phyloP scores from a whole-genome alignment of 1,140 invertebrate genomes.

The Aphelenchoides fujianensis region DNA sequence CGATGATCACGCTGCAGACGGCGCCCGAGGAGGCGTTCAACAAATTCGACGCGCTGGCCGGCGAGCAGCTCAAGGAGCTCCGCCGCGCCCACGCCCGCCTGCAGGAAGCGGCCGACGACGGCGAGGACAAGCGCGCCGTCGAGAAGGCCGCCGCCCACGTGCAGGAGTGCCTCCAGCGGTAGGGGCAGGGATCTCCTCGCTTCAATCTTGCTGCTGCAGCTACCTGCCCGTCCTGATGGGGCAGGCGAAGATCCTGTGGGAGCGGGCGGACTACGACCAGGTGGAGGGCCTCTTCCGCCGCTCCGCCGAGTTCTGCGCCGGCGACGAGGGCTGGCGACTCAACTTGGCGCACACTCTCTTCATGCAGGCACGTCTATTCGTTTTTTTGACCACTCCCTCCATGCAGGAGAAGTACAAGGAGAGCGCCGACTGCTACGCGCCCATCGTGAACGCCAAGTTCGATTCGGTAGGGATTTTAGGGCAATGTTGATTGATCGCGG shows the following conservation, averaged over 20 bases:
- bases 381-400: slow-evolving; percentile 11
- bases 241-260: slow-evolving; percentile 98
- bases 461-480: slow-evolving; percentile 72
- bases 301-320: slow-evolving; percentile 94
- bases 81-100: slow-evolving; percentile 89
- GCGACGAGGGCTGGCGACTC: slow-evolving; percentile 91
- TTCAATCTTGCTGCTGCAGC: slow-evolving; percentile 59
- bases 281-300: slow-evolving; percentile 75
- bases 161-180: slow-evolving; percentile 42
- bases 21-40: slow-evolving; percentile 93
- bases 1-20: slow-evolving; percentile 92
- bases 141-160: slow-evolving; percentile 44
- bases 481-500: slow-evolving; percentile 53
- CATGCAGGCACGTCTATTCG: slow-evolving; percentile 82
- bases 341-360: slow-evolving; percentile 98
- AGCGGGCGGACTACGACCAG: slow-evolving; percentile 88
- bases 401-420: slow-evolving; percentile 85
- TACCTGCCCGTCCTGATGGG: slow-evolving; percentile 94
- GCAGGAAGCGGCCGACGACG: slow-evolving; percentile 63
- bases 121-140: slow-evolving; percentile 16
- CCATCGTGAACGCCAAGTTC: slow-evolving; percentile 92
- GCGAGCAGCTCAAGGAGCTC: slow-evolving; percentile 81
- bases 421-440: slow-evolving; percentile 94
- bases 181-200: not conserved
- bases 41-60: slow-evolving; percentile 90